phyloP scores from a whole-genome alignment of 2,113 vertebrate species.

The Cheilinus undulatus region DNA sequence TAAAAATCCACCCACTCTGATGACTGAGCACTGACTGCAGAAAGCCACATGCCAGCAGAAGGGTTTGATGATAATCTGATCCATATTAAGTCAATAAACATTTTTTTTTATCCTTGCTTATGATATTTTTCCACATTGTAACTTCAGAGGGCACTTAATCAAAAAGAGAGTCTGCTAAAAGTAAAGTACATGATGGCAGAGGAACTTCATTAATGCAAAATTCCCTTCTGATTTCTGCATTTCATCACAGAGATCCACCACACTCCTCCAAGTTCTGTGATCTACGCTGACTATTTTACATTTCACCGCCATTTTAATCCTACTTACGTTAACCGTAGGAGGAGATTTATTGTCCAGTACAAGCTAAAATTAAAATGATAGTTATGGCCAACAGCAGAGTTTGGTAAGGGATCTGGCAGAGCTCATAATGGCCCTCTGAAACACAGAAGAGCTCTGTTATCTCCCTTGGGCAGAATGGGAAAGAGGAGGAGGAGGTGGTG shows the following conservation, averaged over 20 bases:
- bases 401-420: slow-evolving; percentile 22
- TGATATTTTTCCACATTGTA: slow-evolving; percentile 5
- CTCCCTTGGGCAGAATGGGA: slow-evolving; percentile 50
- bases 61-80: slow-evolving; percentile 25
- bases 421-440: slow-evolving; percentile 16
- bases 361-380: slow-evolving; percentile 11
- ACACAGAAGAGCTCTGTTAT: slow-evolving; percentile 62
- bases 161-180: neutral
- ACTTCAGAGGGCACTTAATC: slow-evolving; percentile 10
- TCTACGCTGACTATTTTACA: neutral
- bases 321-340: neutral
- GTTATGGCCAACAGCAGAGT: slow-evolving; percentile 24
- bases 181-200: neutral
- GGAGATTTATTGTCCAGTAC: slow-evolving; percentile 8
- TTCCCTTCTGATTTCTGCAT: neutral
- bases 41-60: neutral
- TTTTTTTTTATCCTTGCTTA: slow-evolving; percentile 5
- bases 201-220: neutral
- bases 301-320: neutral
- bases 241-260: neutral
- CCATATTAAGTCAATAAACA: slow-evolving; percentile 5
- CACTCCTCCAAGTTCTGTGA: neutral
- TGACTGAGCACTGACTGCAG: neutral
- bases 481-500: slow-evolving; percentile 6
- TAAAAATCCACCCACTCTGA: neutral